phyloP scores from a whole-genome alignment of 2,113 vertebrate species.

The Stictonetta naevosa region DNA sequence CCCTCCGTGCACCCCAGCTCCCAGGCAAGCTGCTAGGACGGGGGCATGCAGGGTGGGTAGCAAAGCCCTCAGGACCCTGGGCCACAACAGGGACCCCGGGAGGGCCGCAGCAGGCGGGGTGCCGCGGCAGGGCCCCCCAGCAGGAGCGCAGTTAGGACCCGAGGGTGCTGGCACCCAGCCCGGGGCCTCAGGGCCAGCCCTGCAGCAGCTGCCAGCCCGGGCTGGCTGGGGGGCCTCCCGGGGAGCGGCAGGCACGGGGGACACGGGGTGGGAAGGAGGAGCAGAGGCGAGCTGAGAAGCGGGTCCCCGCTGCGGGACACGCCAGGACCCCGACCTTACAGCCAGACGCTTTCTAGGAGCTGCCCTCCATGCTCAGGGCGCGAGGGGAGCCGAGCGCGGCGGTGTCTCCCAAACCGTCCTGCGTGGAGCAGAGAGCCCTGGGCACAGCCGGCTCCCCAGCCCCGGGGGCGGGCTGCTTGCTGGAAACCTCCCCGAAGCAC shows the following conservation, averaged over 20 bases:
- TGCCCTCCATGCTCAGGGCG: background rate
- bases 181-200: background rate
- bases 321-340: background rate
- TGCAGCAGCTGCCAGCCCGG: background rate
- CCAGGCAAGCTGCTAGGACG: background rate
- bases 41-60: accelerated
- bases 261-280: background rate
- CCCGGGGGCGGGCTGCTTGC: background rate
- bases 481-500: background rate
- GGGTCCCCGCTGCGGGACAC: too few relatives aligned
- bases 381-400: background rate
- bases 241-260: background rate
- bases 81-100: background rate
- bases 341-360: background rate
- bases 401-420: background rate
- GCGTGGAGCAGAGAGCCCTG: accelerated
- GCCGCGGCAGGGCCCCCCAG: background rate
- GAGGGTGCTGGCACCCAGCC: background rate
- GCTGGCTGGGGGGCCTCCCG: background rate
- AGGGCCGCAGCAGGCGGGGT: accelerated
- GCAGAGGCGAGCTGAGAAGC: accelerated
- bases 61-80: background rate
- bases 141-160: background rate
- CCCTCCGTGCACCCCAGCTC: background rate
- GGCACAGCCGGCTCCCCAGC: background rate